Percentiles rank a stretch among this genome's conserved stretches.
Evolutionary conservation across 2,113 vertebrate species (phyloP).

Genomic region (Coptodon rendalli): DNA sequence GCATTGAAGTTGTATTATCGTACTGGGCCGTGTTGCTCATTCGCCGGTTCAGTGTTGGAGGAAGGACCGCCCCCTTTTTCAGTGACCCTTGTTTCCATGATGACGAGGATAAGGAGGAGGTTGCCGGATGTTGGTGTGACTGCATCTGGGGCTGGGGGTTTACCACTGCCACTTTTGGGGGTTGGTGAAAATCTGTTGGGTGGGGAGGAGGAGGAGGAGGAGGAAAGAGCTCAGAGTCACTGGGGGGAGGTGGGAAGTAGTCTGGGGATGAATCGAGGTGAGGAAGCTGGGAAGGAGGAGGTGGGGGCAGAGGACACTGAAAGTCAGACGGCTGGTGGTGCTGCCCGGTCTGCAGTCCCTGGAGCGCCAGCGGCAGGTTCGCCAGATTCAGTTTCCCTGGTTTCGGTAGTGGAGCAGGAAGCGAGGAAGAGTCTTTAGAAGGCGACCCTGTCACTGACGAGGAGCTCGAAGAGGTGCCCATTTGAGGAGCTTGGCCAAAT

Average conservation of each 20-base stretch:
- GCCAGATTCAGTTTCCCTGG: conserved; percentile 91
- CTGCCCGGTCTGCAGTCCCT: conserved; percentile 66
- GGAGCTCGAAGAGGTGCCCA: conserved; percentile 60
- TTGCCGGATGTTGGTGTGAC: neutral
- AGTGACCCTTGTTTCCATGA: conserved; percentile 80
- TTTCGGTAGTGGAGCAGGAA: conserved; percentile 82
- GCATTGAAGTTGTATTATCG: conserved; percentile 15
- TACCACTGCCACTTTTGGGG: conserved; percentile 90
- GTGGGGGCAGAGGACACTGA: conserved; percentile 86
- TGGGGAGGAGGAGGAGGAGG: conserved; percentile 78
- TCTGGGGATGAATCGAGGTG: conserved; percentile 71
- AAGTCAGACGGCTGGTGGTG: conserved; percentile 78
- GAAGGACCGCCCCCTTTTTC: conserved; percentile 77
- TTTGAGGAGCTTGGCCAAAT: conserved; percentile 76
- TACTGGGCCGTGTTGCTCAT: conserved; percentile 76
- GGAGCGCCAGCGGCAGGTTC: conserved; percentile 79
- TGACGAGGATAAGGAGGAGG: neutral
- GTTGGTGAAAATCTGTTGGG: conserved; percentile 79
- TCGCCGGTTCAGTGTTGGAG: conserved; percentile 79
- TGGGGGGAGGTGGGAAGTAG: conserved; percentile 76
- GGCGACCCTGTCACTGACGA: conserved; percentile 76
- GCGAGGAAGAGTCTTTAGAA: conserved; percentile 72
- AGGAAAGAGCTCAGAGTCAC: conserved; percentile 87
- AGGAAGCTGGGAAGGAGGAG: conserved; percentile 57
- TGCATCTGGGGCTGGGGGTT: conserved; percentile 87